Evolutionary conservation across 2,797 vertebrate genomes (phyloP), one percentile per base, ranked within the genome.

Genomic region (Pogoniulus pusillus): DNA sequence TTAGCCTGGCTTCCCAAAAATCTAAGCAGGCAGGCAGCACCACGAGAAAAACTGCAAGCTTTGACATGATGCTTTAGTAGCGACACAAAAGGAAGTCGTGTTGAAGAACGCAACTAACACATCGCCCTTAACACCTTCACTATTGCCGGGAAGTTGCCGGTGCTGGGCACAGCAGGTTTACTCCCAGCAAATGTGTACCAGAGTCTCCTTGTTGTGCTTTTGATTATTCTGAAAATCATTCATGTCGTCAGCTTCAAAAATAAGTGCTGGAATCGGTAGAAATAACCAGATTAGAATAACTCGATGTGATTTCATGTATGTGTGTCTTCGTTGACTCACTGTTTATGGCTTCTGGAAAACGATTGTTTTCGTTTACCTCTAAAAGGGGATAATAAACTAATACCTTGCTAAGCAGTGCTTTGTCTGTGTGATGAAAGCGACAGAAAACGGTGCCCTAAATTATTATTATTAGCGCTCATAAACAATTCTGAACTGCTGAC

Each of bases 141-240:
- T 86, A 43, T 51, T 84, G 87, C 55, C 27, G 66, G 75, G 66
- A 94, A 91, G 81, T 82, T 90, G 71, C 84, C 20, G 57, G 10
- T 73, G 83, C 85, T 83, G 68, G 73, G 82, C 70, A 39, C 87
- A 93, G 85, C 88, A 90, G 37, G 90, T 94, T 88, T 94, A 59
- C 32, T 78, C n/a, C 20, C 22, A 10, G 68, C 75, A 57, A 49
- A 47, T 47, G 35, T 5, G 34, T 17, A 20, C 19, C 6, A 53
- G 70, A 2, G n/a, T 71, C 59, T 27, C 47, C 57, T 34, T 37
- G 49, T 41, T 55, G 57, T 27, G 23, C 58, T 19, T 87, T 59
- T 39, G 51, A 39, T 75, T 66, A 55, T 53, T 60, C 53, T 23
- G 64, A 87, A 82, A 83, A 73, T 16, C n/a, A 24, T 73, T 83